Evolutionary conservation across 2,888 invertebrate species (phyloP), one percentile per base, ranked within the genome.

Genomic region (Timema cristinae): DNA sequence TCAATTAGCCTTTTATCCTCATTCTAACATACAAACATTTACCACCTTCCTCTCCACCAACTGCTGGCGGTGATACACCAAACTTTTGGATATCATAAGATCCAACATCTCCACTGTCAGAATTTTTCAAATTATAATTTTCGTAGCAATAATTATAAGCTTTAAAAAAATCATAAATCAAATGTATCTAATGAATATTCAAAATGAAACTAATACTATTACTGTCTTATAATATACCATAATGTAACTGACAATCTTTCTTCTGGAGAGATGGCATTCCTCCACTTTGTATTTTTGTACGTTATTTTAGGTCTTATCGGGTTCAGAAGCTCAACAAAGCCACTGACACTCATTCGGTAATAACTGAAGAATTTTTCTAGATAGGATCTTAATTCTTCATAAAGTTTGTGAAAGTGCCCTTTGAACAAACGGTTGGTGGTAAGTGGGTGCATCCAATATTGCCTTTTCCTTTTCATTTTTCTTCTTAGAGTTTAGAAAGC

Each of bases 401-500:
- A n/a, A 13, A 59, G 59, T 59, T n/a, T 59, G 1, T 59, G 0
- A 8, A 59, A 59, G 10, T 59, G 8, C 13, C 15, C 59, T n/a
- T 16, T 11, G 16, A 59, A 59, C 13, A 13, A n/a, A n/a, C 8
- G 59, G 2, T n/a, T 5, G 15, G 59, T 9, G 15, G 59, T 59
- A n/a, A 59, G 15, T n/a, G 15, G 13, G 15, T n/a, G 59, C 15
- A n/a, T n/a, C 59, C 9, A 59, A n/a, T n/a, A 59, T 59, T 59
- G n/a, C 59, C 13, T 59, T 59, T 59, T n/a, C 13, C n/a, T n/a
- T 4, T 59, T 59, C 15, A 59, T n/a, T 59, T 59, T 59, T 59
- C 59, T 56, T 56, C 56, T 56, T 16, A n/a, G n/a, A 6, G 11
- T 56, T 56, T 13, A 2, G n/a, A 13, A 8, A 56, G 56, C n/a